A percentile compares a stretch with the other conserved stretches of the same genome.
phyloP scores from a whole-genome alignment of 2,888 invertebrate species.

The Synergus gifuensis region DNA sequence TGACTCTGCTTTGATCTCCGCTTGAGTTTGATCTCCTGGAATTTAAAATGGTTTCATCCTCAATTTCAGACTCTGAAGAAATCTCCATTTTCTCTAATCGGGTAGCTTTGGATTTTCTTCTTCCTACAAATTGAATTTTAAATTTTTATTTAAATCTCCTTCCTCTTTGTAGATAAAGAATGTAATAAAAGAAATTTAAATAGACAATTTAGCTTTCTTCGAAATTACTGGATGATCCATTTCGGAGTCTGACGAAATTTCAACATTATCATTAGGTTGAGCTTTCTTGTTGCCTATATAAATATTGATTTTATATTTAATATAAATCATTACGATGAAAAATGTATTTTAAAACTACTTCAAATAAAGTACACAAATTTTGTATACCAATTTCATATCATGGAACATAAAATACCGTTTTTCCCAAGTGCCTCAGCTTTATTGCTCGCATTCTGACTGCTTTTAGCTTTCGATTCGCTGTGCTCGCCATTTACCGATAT shows the following conservation, averaged over 20 bases:
- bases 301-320: not conserved
- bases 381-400: slow-evolving; percentile 13
- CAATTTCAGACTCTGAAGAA: slow-evolving; percentile 5
- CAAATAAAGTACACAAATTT: not conserved
- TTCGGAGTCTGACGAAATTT: slow-evolving; percentile 22
- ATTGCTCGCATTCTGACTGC: not conserved
- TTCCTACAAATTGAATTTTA: not conserved
- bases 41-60: not conserved
- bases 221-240: slow-evolving; percentile 7
- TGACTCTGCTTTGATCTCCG: not conserved
- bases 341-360: too few relatives aligned
- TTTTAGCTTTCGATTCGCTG: not conserved
- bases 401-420: slow-evolving; percentile 18
- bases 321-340: too few relatives aligned
- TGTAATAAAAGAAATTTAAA: not conserved
- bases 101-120: not conserved
- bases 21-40: not conserved
- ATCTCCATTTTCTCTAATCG: not conserved
- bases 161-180: not conserved
- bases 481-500: slow-evolving; percentile 27
- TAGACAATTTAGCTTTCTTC: not conserved
- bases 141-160: not conserved
- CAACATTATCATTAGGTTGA: slow-evolving; percentile 3
- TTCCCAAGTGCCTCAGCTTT: slow-evolving; percentile 14
- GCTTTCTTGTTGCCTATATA: not conserved